Evolutionary conservation across 2,797 vertebrate genomes (phyloP), one percentile per base, ranked within the genome.

Genomic region (Paguma larvata): DNA sequence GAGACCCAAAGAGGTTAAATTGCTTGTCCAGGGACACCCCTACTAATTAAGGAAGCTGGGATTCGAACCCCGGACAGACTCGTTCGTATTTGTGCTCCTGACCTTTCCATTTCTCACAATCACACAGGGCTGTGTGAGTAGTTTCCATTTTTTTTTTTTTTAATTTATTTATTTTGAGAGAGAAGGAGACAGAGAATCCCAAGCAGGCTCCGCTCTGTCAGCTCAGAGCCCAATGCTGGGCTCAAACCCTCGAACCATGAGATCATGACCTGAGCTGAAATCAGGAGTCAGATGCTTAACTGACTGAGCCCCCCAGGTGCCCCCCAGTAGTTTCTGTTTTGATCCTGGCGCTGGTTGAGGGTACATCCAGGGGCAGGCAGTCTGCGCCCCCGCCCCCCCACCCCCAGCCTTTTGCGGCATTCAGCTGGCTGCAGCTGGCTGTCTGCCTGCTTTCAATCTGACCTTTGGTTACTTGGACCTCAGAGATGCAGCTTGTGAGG

Each of bases 341-440:
- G 46, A 11, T 51, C 30, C 77, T 62, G 10, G 0, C 0, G 1
- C 46, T 25, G 65, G 48, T 53, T 6, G 8, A 23, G 63, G 34
- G 19, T 7, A 6, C 2, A 0, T 32, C 21, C 25, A 10, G 2
- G 15, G 0, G 59, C 0, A 59, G 5, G 87, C 1, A 0, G 56
- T 32, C 1, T 18, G 2, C 13, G 1, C 2, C 68, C 59, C 2
- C 18, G 5, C 18, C 18, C 53, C 19, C 18, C 53, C 53, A 51
- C 15, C 56, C 21, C 56, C 21, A 59, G 56, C 21, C 56, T 59
- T 21, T 59, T 3, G 21, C 21, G 0, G 2, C 23, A 59, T 5
- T 67, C 41, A 19, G 68, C 63, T 32, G 62, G 9, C 14, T 18
- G 78, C 0, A 7, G 19, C 38, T 59, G 56, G 2, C 56, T 59